Evolutionary conservation across 2,113 vertebrate genomes (phyloP), one percentile per base, ranked within the genome.

Genomic region (Menidia beryllina): DNA sequence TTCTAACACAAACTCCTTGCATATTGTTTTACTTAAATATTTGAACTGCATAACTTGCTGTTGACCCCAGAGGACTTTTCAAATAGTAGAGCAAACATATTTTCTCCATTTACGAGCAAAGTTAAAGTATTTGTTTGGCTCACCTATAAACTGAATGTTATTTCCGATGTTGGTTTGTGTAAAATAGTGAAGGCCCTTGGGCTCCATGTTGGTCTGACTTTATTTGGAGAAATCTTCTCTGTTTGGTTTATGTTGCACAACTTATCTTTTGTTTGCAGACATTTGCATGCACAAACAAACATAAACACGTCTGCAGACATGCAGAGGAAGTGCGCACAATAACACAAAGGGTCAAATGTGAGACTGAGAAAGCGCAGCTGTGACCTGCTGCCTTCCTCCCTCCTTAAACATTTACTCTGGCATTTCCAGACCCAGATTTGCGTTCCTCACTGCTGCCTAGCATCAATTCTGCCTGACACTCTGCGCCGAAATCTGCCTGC

Each of bases 341-440:
- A 12, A 63, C 34, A 26, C 48, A 49, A 56, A 3, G 25, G 63
- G 36, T 69, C 43, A 63, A 26, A 60, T 57, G 36, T 49, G 60
- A 70, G 49, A 24, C 71, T 36, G 43, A 69, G 27, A 0, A 17
- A 59, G 58, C 72, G 52, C 72, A 77, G 70, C 53, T 51, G 56
- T 39, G 65, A 53, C 23, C 51, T 51, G 53, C 26, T 30, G 45
- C 47, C 61, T 69, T 24, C 34, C 48, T 75, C 65, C 71, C 75
- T 63, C 52, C 79, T 79, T 55, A 75, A 83, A 88, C 83, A 77
- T 83, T 86, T 72, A 77, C 77, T 83, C 74, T 77, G 69, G 38
- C 58, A 38, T 75, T 69, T 57, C 23, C 43, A 58, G 23, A 47
- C 75, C 66, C 75, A 75, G 71, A 72, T 49, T 61, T 55, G 69